Conservation (phyloP, 1,140 invertebrate genomes). For the Myzus persicae region DNA sequence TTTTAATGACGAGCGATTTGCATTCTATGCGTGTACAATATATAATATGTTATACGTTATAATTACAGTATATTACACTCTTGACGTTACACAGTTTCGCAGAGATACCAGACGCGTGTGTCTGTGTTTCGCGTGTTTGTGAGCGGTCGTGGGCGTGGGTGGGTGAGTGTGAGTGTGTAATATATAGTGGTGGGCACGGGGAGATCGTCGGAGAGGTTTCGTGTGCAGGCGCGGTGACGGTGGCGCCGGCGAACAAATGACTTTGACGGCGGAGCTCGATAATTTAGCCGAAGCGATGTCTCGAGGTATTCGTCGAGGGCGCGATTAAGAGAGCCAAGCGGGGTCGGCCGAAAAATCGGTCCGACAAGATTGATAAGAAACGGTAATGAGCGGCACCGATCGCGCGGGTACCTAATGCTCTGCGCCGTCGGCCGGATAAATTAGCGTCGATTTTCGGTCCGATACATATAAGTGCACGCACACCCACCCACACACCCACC, state of each 20-base stretch:
- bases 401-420: neutral
- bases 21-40: neutral
- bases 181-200: neutral
- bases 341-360: neutral
- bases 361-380: constrained; percentile 51
- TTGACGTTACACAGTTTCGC: neutral
- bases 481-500: neutral
- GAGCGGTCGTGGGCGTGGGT: neutral
- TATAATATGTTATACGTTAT: neutral
- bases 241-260: constrained; percentile 47
- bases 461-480: neutral
- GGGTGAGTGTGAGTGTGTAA: neutral
- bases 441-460: constrained; percentile 34
- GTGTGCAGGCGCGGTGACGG: neutral
- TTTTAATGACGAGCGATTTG: constrained; percentile 26
- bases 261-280: neutral
- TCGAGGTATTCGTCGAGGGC: neutral
- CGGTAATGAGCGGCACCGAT: constrained; percentile 46
- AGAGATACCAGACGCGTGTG: neutral
- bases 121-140: neutral
- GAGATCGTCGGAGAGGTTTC: neutral
- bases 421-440: constrained; percentile 39
- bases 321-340: neutral
- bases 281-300: neutral
- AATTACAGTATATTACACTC: neutral